phyloP scores from a whole-genome alignment of 1,140 invertebrate genomes.

The Drosophila triauraria region DNA sequence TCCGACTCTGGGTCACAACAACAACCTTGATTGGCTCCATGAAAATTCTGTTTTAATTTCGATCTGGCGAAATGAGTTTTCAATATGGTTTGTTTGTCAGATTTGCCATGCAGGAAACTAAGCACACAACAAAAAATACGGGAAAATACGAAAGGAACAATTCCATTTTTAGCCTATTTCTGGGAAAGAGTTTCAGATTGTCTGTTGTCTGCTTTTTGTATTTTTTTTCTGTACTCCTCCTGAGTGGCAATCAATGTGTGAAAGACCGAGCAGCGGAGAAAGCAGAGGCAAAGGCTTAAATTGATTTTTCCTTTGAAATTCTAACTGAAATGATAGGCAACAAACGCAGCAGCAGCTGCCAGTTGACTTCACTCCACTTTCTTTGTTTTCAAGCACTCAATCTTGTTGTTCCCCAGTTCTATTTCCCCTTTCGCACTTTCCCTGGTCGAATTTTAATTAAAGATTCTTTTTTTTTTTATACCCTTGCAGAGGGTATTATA shows the following conservation, averaged over 20 bases:
- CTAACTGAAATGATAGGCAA: constrained; percentile 48
- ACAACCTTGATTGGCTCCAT: constrained; percentile 22
- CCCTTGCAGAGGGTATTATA: too few relatives aligned
- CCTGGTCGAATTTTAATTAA: constrained; percentile 54
- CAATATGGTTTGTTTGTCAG: constrained; percentile 43
- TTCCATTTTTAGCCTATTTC: constrained; percentile 29
- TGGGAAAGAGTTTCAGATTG: constrained; percentile 14
- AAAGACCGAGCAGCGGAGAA: not conserved
- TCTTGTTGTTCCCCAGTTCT: constrained; percentile 22
- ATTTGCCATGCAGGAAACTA: constrained; percentile 7
- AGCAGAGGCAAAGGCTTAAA: constrained; percentile 56
- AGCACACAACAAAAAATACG: constrained; percentile 5
- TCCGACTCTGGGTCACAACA: constrained; percentile 23
- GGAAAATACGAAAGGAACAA: constrained; percentile 10
- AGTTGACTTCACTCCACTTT: constrained; percentile 49
- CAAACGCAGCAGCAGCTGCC: constrained; percentile 30
- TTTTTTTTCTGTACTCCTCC: constrained; percentile 5
- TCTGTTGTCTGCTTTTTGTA: not conserved
- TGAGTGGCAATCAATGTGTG: constrained; percentile 67
- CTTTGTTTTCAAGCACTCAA: constrained; percentile 28
- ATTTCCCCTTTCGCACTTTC: constrained; percentile 19
- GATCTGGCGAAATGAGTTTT: constrained; percentile 59
- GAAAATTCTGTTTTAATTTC: constrained; percentile 44
- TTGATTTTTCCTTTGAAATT: constrained; percentile 75
- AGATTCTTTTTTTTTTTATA: constrained; percentile 19